Evolutionary conservation across 2,113 vertebrate species (phyloP).

Genomic region (Poicephalus gulielmi): DNA sequence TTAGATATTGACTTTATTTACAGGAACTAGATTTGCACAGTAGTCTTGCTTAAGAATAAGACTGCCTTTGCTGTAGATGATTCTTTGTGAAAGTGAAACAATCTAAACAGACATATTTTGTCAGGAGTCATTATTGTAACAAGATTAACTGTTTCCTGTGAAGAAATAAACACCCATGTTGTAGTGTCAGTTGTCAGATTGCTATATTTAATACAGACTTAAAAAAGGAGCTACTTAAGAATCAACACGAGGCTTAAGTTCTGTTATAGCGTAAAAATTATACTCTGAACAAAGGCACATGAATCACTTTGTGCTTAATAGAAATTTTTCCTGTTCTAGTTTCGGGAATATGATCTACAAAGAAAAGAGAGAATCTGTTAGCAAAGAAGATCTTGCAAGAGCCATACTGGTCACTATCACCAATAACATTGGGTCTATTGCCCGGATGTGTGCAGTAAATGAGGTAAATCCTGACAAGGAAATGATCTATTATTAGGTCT

Average conservation of each 20-base stretch:
- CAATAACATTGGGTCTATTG: constrained; percentile 84
- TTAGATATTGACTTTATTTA: not conserved
- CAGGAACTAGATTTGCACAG: not conserved
- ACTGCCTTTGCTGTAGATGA: not conserved
- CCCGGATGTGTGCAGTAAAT: constrained; percentile 83
- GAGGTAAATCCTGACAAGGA: constrained; percentile 72
- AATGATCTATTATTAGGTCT: not conserved
- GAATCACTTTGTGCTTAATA: not conserved
- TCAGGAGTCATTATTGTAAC: not conserved
- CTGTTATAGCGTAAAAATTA: not conserved
- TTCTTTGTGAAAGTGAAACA: not conserved
- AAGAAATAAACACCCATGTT: not conserved
- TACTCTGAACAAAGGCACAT: not conserved
- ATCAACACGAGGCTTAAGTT: not conserved
- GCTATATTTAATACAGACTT: not conserved
- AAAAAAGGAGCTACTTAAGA: not conserved
- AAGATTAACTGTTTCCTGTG: not conserved
- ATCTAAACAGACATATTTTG: not conserved
- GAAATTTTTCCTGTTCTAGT: constrained; percentile 43
- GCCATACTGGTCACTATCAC: constrained; percentile 84
- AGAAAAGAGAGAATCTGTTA: constrained; percentile 81
- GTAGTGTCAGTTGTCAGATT: not conserved
- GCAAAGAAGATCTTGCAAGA: constrained; percentile 84
- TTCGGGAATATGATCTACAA: constrained; percentile 88
- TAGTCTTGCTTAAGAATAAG: not conserved